Percentiles rank a stretch among this genome's conserved stretches.
These are phyloP conservation scores for Tetragnatha montana DNA, from an alignment of 2,888 invertebrate genomes.

Conservation along the genomic window DNA sequence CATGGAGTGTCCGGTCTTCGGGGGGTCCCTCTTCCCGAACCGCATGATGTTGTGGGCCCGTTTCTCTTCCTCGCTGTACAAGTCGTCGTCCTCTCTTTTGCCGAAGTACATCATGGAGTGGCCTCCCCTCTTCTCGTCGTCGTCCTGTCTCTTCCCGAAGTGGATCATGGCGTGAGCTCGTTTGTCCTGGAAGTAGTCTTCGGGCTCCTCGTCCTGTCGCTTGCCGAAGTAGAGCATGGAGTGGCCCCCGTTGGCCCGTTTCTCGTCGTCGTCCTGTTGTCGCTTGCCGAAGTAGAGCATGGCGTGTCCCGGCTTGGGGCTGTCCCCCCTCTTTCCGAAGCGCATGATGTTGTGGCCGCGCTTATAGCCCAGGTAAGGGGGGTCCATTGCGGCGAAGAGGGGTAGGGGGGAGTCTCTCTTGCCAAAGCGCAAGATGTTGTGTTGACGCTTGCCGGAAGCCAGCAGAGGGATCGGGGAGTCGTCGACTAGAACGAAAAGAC, in stretches of 20 bases:
- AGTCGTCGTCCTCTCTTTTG: conserved; percentile 21
- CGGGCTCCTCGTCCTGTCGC: conserved; percentile 20
- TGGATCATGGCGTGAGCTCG: conserved; percentile 53
- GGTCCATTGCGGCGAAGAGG: too few species aligned
- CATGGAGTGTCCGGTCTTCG: conserved; percentile 31
- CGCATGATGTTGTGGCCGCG: conserved; percentile 58
- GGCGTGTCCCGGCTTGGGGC: conserved; percentile 27
- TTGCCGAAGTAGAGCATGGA: conserved; percentile 70
- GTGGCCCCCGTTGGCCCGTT: conserved; percentile 45
- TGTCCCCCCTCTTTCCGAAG: conserved; percentile 57
- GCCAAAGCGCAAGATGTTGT: conserved; percentile 69
- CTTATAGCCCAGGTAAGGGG: too few species aligned
- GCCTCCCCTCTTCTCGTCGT: conserved; percentile 44
- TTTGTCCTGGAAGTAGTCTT: conserved; percentile 7
- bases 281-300: conserved; percentile 66
- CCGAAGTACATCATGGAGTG: conserved; percentile 63
- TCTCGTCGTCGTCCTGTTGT: conserved; percentile 28
- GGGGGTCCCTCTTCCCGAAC: conserved; percentile 57
- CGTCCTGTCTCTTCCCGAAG: conserved; percentile 52
- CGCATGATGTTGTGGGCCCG: conserved; percentile 66
- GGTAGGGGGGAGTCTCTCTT: conserved; percentile 33
- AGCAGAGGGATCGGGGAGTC: conserved; percentile 37
- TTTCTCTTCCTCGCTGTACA: conserved; percentile 25
- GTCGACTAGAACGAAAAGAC: background rate
- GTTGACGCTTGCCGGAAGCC: conserved; percentile 58